Conservation (phyloP, 2,113 vertebrate genomes). For the Semicossyphus pulcher region DNA sequence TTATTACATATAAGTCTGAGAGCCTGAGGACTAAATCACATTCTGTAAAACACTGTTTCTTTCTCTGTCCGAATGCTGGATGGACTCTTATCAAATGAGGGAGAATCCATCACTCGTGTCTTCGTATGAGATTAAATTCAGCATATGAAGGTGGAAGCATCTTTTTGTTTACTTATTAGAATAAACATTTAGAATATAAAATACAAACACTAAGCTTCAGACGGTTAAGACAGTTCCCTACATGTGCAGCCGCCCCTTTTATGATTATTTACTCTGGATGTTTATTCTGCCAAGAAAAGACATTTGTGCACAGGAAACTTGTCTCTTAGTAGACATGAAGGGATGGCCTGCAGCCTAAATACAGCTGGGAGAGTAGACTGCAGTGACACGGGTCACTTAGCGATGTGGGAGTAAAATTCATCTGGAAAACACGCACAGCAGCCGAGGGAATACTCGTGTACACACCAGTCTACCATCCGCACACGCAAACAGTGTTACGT, state of each 20-base stretch:
- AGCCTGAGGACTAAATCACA: too few relatives aligned
- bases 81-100: too few relatives aligned
- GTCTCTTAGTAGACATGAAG: conserved; percentile 40
- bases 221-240: conserved; percentile 9
- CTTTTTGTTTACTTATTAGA: conserved; percentile 20
- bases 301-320: conserved; percentile 57
- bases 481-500: not conserved
- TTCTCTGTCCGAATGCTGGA: too few relatives aligned
- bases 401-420: conserved; percentile 53
- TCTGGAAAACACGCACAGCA: conserved; percentile 17
- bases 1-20: too few relatives aligned
- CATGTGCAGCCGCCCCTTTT: conserved; percentile 28
- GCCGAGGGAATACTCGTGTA: conserved; percentile 5
- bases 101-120: not conserved
- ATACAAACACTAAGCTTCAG: conserved; percentile 38
- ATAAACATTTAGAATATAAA: conserved; percentile 42
- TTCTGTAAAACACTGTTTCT: not conserved
- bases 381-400: conserved; percentile 49
- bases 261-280: conserved; percentile 55
- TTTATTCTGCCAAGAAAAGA: conserved; percentile 45
- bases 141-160: not conserved
- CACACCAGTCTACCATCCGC: not conserved
- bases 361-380: conserved; percentile 60
- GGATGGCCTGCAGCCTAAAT: conserved; percentile 58
- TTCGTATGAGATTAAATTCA: conserved; percentile 2